Evolutionary conservation across 2,113 vertebrate genomes (phyloP).

Genomic region (Dolichallabes microphthalmus): DNA sequence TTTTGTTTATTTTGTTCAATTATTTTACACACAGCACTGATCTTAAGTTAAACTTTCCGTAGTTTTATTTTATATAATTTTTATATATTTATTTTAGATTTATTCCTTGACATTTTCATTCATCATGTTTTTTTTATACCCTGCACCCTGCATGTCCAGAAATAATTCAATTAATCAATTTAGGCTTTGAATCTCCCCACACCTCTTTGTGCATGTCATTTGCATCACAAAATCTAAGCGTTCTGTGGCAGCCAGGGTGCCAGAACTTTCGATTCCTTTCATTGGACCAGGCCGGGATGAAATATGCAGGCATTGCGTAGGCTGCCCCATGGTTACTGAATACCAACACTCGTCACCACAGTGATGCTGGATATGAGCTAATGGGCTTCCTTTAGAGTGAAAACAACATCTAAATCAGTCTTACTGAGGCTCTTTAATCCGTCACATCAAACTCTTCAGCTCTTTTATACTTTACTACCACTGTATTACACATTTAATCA

Average conservation of each 20-base stretch:
- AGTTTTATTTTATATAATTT: not conserved
- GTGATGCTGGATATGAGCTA: conserved; percentile 18
- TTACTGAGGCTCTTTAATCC: not conserved
- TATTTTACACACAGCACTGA: not conserved
- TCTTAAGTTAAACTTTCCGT: not conserved
- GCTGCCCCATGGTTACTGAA: conserved; percentile 49
- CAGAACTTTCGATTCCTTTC: conserved; percentile 51
- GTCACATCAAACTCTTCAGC: not conserved
- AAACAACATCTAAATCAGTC: not conserved
- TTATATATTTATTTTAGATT: too few relatives aligned
- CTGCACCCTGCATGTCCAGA: not conserved
- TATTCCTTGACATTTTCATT: not conserved
- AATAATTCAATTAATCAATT: conserved; percentile 65
- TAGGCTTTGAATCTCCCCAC: conserved; percentile 62
- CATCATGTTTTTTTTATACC: not conserved
- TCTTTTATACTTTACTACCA: not conserved
- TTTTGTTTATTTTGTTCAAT: not conserved
- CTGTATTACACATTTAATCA: not conserved
- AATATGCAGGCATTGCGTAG: conserved; percentile 57
- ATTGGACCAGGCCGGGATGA: conserved; percentile 45
- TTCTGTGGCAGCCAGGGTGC: conserved; percentile 49
- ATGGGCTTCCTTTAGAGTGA: not conserved
- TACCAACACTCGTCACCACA: conserved; percentile 46
- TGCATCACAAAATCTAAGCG: conserved; percentile 67
- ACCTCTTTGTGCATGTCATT: conserved; percentile 62